phyloP scores from a whole-genome alignment of 2,113 vertebrate species.

The Athene cunicularia region DNA sequence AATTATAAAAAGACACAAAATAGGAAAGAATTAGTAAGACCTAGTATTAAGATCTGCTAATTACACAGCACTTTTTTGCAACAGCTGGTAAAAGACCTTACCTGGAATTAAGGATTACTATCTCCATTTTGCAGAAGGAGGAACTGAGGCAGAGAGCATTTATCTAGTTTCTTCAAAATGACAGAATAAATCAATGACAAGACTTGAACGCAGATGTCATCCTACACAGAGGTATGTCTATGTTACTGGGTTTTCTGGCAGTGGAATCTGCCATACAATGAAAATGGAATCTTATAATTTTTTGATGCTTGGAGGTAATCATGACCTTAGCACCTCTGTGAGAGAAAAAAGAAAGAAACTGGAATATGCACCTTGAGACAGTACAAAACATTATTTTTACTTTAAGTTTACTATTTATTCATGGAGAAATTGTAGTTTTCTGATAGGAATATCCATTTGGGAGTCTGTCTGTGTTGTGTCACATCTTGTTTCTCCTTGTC shows the following conservation, averaged over 20 bases:
- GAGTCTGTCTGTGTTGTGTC: background rate
- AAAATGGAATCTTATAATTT: background rate
- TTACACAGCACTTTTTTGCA: background rate
- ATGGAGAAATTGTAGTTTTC: background rate
- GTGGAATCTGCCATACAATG: background rate
- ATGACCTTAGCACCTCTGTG: background rate
- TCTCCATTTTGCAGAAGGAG: background rate
- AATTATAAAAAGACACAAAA: background rate
- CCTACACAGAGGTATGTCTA: background rate
- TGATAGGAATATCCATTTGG: background rate
- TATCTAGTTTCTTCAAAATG: background rate
- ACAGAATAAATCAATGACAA: background rate
- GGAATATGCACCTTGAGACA: background rate
- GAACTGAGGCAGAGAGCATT: background rate
- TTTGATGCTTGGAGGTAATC: background rate
- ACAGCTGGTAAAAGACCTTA: background rate
- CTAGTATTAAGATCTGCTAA: background rate
- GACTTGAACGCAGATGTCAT: background rate
- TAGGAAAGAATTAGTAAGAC: background rate
- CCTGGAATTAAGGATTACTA: background rate
- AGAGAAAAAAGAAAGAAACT: background rate
- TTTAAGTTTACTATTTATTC: background rate
- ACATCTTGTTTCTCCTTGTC: background rate
- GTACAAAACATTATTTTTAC: background rate
- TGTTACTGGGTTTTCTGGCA: background rate